These are phyloP conservation scores for Acanthosoma haemorrhoidale DNA, from an alignment of 2,888 invertebrate genomes.

Conservation along the genomic window DNA sequence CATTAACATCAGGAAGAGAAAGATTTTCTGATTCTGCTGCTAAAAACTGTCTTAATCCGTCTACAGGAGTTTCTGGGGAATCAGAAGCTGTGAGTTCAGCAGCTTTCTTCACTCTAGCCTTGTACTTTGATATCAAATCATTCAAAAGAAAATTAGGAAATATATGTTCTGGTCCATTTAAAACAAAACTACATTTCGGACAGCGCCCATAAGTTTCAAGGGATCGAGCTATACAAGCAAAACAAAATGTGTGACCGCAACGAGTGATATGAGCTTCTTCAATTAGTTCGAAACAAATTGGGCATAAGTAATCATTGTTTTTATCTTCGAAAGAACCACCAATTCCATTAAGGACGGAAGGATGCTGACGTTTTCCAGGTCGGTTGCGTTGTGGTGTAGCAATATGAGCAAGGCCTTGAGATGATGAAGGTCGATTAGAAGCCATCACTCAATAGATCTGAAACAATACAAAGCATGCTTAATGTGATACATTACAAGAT, in stretches of 20 bases:
- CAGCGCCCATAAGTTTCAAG: slow-evolving; percentile 64
- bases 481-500: slow-evolving; percentile 25
- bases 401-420: slow-evolving; percentile 47
- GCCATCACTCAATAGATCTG: slow-evolving; percentile 53
- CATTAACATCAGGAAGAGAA: slow-evolving; percentile 71
- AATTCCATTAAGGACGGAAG: slow-evolving; percentile 56
- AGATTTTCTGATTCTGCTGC: slow-evolving; percentile 65
- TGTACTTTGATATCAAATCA: slow-evolving; percentile 70
- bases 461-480: slow-evolving; percentile 49
- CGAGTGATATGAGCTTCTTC: slow-evolving; percentile 85
- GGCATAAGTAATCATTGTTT: slow-evolving; percentile 62
- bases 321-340: slow-evolving; percentile 62
- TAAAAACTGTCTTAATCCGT: slow-evolving; percentile 55
- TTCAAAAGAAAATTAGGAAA: slow-evolving; percentile 83
- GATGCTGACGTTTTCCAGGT: slow-evolving; percentile 50
- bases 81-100: slow-evolving; percentile 44
- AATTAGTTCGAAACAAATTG: slow-evolving; percentile 83
- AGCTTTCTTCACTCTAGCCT: slow-evolving; percentile 44
- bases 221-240: slow-evolving; percentile 66
- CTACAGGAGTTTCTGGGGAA: slow-evolving; percentile 47
- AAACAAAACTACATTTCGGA: slow-evolving; percentile 73
- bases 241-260: slow-evolving; percentile 90
- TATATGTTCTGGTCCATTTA: slow-evolving; percentile 65
- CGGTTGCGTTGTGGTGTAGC: slow-evolving; percentile 48
- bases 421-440: slow-evolving; percentile 47